Base-by-base conservation (phyloP, 2,113 vertebrate genomes). In the Microcebus lehilahytsara region DNA sequence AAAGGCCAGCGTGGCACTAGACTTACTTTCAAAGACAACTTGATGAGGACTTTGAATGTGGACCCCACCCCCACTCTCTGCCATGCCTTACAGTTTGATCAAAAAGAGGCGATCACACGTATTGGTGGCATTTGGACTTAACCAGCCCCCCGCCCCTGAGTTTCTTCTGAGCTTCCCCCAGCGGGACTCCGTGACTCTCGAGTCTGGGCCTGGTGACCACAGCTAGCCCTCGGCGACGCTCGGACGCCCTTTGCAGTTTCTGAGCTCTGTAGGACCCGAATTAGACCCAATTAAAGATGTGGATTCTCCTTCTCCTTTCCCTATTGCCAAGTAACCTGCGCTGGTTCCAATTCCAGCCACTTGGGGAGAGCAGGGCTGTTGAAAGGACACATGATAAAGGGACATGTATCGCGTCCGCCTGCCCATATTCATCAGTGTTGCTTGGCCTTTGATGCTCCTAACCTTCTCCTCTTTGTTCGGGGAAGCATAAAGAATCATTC, bases 31-130 rank as follows among this genome's bases (percentile, higher is more conserved):
- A 98, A 98, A 98, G 98, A 97, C 80, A 95, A 93, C 98, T 98
- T 88, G 97, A 98, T 93, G 98, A 98, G 98, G 97, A 97, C 98
- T 98, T 98, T 98, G 98, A 98, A 98, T 87, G 96, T 83, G 96
- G 97, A 97, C 97, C 98, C 98, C 92, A 71, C 98, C 97, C 97
- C 97, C 97, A 93, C 97, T 97, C 96, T 98, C 97, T 80, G 90
- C 96, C 58, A 69, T 96, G 98, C 98, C 98, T 93, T 97, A 95
- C 97, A 98, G 98, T 97, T 97, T 97, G 98, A 98, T 98, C 98
- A 97, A 98, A 95, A 97, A 34, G 97, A 98, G 97, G 97, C 40
- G 96, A 98, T 98, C 97, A 98, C 98, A 96, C 19, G 5, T 98
- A 96, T 94, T 97, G 98, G 98, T 97, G 98, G 98, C 98, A 98